A percentile compares a stretch with the other conserved stretches of the same genome.
Evolutionary conservation across 2,888 invertebrate species (phyloP).

Genomic region (Stramonita haemastoma): DNA sequence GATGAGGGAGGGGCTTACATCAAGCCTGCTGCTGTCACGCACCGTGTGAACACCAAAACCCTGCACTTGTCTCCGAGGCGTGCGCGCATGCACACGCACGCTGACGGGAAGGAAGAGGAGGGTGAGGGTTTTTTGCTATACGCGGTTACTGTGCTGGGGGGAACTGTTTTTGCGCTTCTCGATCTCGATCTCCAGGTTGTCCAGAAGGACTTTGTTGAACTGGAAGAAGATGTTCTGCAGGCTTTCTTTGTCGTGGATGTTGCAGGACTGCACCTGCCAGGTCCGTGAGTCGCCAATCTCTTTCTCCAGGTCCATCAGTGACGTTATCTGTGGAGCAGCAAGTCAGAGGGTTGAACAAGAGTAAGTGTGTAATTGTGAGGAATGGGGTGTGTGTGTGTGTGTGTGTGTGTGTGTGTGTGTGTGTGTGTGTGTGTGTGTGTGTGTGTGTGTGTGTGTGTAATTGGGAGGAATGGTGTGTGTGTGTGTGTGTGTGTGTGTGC

Average conservation of each 20-base stretch:
- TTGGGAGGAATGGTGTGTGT: background rate
- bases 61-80: background rate
- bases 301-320: constrained; percentile 57
- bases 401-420: constrained; percentile 10
- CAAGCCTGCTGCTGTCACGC: background rate
- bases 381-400: background rate
- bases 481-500: background rate
- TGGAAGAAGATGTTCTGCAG: constrained; percentile 59
- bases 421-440: constrained; percentile 24
- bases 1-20: background rate
- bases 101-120: background rate
- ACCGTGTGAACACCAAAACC: background rate
- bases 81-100: background rate
- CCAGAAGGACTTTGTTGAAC: constrained; percentile 59
- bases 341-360: background rate
- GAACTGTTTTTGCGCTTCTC: constrained; percentile 49
- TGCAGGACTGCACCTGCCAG: constrained; percentile 63
- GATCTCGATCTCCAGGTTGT: constrained; percentile 51
- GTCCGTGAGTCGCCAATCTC: constrained; percentile 53
- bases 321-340: constrained; percentile 53
- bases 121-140: constrained; percentile 23
- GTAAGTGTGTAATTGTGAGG: background rate
- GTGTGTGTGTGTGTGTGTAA: background rate
- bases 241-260: constrained; percentile 57
- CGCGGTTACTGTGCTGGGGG: constrained; percentile 48